These are phyloP conservation scores for Calyptommatus sinebrachiatus DNA, from an alignment of 2,113 vertebrate species.

Conservation along the genomic window DNA sequence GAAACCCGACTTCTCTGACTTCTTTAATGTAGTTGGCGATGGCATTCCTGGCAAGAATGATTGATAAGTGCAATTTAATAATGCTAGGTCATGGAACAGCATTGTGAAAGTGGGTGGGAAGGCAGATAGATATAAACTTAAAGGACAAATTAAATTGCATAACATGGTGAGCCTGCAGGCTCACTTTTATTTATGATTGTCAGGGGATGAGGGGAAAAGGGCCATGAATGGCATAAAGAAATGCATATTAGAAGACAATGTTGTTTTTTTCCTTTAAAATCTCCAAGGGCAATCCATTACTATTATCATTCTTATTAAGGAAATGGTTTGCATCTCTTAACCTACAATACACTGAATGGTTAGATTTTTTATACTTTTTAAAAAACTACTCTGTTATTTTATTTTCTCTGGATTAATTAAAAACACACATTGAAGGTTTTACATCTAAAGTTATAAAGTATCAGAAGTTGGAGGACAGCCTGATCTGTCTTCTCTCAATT, in stretches of 20 bases:
- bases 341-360: slow-evolving; percentile 57
- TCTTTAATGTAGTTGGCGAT: slow-evolving; percentile 93
- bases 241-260: slow-evolving; percentile 57
- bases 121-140: slow-evolving; percentile 66
- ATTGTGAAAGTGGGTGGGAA: slow-evolving; percentile 74
- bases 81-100: slow-evolving; percentile 80
- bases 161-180: slow-evolving; percentile 57
- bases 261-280: slow-evolving; percentile 61
- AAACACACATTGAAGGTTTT: neutral
- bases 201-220: slow-evolving; percentile 44
- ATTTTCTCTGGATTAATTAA: slow-evolving; percentile 57
- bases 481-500: neutral
- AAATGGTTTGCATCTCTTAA: slow-evolving; percentile 60
- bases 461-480: neutral
- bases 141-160: slow-evolving; percentile 60
- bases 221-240: slow-evolving; percentile 22
- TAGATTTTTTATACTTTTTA: slow-evolving; percentile 51
- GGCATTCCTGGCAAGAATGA: slow-evolving; percentile 94
- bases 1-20: slow-evolving; percentile 98
- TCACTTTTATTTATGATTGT: slow-evolving; percentile 56
- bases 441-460: neutral
- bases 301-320: slow-evolving; percentile 62
- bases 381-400: slow-evolving; percentile 25
- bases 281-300: slow-evolving; percentile 49
- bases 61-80: slow-evolving; percentile 85